A percentile compares a stretch with the other conserved stretches of the same genome.
Evolutionary conservation across 2,888 invertebrate genomes (phyloP).

Genomic region (Mimas tiliae): DNA sequence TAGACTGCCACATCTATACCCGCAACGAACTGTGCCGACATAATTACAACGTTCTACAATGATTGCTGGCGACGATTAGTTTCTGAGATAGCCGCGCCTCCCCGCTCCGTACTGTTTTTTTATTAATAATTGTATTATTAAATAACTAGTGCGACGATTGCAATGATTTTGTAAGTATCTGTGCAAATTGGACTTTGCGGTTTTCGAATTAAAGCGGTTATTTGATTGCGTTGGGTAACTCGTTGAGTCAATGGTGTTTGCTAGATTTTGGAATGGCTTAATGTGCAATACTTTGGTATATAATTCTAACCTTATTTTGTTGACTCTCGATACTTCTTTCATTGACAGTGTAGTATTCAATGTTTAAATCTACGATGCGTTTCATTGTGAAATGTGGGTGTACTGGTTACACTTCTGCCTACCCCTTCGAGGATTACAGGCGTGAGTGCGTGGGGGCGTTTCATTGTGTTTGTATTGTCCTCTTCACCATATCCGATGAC

Average conservation of each 20-base stretch:
- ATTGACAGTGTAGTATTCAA: neutral
- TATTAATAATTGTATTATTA: constrained; percentile 82
- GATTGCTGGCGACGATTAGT: constrained; percentile 80
- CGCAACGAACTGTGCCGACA: constrained; percentile 48
- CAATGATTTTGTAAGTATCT: constrained; percentile 20
- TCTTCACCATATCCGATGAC: too few relatives aligned
- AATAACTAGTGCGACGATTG: constrained; percentile 61
- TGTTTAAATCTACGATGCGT: neutral
- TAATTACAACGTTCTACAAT: constrained; percentile 79
- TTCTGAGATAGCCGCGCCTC: constrained; percentile 70
- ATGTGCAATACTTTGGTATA: neutral
- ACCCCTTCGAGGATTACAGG: too few relatives aligned
- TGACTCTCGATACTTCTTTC: neutral
- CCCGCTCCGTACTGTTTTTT: constrained; percentile 69
- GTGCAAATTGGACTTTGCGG: constrained; percentile 26
- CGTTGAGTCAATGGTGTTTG: neutral
- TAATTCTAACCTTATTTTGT: neutral
- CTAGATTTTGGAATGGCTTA: neutral
- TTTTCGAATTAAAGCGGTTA: constrained; percentile 21
- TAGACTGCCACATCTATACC: constrained; percentile 2
- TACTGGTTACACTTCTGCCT: too few relatives aligned
- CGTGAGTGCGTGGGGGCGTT: too few relatives aligned
- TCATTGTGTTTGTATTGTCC: too few relatives aligned
- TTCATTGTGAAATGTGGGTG: neutral
- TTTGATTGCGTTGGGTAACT: constrained; percentile 16